Evolutionary conservation across 1,140 invertebrate genomes (phyloP), one percentile per base, ranked within the genome.

Genomic region (Euura saliciscinereae): DNA sequence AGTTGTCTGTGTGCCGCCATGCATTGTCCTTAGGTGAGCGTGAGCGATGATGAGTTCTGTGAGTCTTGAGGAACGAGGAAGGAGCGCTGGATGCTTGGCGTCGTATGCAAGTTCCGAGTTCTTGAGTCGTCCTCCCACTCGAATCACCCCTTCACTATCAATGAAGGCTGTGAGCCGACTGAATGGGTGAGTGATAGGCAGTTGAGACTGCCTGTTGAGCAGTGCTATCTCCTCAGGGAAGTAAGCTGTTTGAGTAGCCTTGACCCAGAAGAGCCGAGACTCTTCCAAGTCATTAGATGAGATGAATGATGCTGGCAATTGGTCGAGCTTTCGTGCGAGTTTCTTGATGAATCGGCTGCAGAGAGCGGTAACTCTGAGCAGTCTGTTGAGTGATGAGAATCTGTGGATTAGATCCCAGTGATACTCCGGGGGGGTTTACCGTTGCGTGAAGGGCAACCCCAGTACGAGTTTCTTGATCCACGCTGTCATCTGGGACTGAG

Each of bases 81-180:
- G 6, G 1, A 2, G 46, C 13, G 78, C 75, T 44, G 79, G 79
- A 74, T 78, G 76, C 44, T 78, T 79, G 64, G 71, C 75, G 4
- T 80, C 75, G 6, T 28, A 11, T n/a, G 43, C 66, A 4, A 82
- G 72, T 2, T 77, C 28, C 1, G 76, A 42, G 43, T 13, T 65
- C 2, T 73, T 43, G 74, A 82, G 43, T 65, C 80, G 69, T 1
- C 80, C 83, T 5, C 82, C 82, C 2, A 83, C 78, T 77, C 84
- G 45, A 51, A 80, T 73, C 10, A 81, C 44, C 7, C 70, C 73
- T 11, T 80, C 45, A 42, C 73, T 28, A 69, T 78, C 74, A 43
- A 79, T 68, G 42, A 71, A 66, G 28, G 79, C 80, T 2, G 45
- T 73, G 4, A 51, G 46, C 2, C 46, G 1, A 2, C 7, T 8